Conservation (phyloP, 2,888 invertebrate species). For the Rhagonycha fulva region DNA sequence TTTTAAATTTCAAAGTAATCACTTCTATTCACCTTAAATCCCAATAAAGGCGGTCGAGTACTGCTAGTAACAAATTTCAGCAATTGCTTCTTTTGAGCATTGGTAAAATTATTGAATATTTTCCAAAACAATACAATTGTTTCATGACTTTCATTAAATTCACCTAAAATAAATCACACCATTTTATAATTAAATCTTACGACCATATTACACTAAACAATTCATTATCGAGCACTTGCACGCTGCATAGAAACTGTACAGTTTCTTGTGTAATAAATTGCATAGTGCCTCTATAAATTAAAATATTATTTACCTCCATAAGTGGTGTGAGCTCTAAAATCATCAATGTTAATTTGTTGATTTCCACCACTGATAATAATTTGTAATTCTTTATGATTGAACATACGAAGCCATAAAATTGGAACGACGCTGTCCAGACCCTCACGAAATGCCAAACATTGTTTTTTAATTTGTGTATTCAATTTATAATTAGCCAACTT, state of each 20-base stretch:
- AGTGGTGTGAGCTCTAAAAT: slow-evolving; percentile 83
- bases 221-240: too few species aligned
- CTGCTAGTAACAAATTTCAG: slow-evolving; percentile 98
- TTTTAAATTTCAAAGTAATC: neutral
- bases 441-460: slow-evolving; percentile 86
- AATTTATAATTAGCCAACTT: slow-evolving; percentile 94
- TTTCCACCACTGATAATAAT: slow-evolving; percentile 96
- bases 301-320: slow-evolving; percentile 68
- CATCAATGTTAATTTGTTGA: slow-evolving; percentile 90
- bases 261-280: too few species aligned
- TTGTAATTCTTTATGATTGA: slow-evolving; percentile 92
- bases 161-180: slow-evolving; percentile 59
- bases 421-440: slow-evolving; percentile 91
- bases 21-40: slow-evolving; percentile 78
- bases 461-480: slow-evolving; percentile 85
- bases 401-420: slow-evolving; percentile 92
- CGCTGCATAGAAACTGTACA: too few species aligned
- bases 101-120: slow-evolving; percentile 80
- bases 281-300: neutral
- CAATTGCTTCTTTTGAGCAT: slow-evolving; percentile 82
- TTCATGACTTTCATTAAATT: slow-evolving; percentile 80
- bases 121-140: slow-evolving; percentile 91
- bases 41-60: slow-evolving; percentile 92
- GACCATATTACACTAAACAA: too few species aligned
- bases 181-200: neutral